Conservation (phyloP, 2,797 vertebrate species). For the Sarcophilus harrisii region DNA sequence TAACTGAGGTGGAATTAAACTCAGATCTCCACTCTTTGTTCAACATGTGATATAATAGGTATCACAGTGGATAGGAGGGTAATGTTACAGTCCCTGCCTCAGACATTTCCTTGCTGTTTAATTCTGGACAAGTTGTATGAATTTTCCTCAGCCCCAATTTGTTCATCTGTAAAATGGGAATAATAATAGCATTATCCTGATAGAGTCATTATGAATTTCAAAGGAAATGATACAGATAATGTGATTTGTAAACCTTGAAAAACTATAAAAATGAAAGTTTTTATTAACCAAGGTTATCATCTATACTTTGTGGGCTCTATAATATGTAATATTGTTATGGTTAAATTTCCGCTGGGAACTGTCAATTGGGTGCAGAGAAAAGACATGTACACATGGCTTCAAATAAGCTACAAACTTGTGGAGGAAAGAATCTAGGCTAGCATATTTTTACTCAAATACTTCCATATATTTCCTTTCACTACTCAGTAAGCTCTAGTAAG, state of each 20-base stretch:
- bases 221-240: neutral
- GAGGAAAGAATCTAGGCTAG: neutral
- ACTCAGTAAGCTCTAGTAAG: neutral
- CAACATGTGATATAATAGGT: neutral
- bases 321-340: neutral
- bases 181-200: neutral
- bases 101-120: neutral
- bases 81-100: neutral
- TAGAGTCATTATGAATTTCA: neutral
- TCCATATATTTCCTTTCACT: neutral
- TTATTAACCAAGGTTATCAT: neutral
- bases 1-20: neutral
- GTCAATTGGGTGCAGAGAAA: neutral
- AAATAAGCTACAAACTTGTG: neutral
- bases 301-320: neutral
- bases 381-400: neutral
- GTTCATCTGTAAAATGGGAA: neutral
- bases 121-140: neutral
- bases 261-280: neutral
- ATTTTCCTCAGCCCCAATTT: neutral
- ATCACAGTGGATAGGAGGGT: neutral
- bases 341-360: neutral
- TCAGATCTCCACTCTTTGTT: neutral
- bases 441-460: neutral
- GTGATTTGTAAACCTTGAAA: neutral